These are phyloP conservation scores for Sinocyclocheilus grahami DNA, from an alignment of 2,113 vertebrate species.

Conservation along the genomic window DNA sequence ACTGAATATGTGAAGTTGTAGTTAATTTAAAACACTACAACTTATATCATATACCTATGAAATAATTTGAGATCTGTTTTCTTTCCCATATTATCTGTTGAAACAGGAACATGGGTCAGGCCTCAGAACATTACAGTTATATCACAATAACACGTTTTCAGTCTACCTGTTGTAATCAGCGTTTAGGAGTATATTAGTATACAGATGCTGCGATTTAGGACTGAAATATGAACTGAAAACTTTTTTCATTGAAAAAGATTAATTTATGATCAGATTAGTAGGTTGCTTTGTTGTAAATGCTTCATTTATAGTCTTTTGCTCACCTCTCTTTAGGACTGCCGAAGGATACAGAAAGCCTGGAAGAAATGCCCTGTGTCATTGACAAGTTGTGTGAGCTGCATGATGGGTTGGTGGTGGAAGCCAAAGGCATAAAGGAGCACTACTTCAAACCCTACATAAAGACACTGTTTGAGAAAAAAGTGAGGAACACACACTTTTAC, in stretches of 20 bases:
- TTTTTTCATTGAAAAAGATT: not conserved
- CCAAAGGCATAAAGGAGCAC: constrained; percentile 97
- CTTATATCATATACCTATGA: not conserved
- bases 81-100: not conserved
- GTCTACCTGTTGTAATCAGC: not conserved
- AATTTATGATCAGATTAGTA: not conserved
- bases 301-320: constrained; percentile 6
- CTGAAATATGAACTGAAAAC: not conserved
- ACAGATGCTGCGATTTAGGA: not conserved
- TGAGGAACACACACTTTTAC: constrained; percentile 57
- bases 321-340: constrained; percentile 77
- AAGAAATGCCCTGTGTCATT: constrained; percentile 85
- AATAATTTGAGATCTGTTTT: not conserved
- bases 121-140: not conserved
- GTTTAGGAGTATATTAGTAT: not conserved
- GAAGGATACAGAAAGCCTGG: constrained; percentile 62
- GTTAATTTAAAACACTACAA: not conserved
- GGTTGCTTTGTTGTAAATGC: not conserved
- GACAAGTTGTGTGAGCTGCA: constrained; percentile 88
- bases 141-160: not conserved
- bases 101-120: not conserved
- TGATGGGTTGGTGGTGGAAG: constrained; percentile 91
- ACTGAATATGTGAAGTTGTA: not conserved
- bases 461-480: constrained; percentile 88
- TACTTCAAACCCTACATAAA: constrained; percentile 96